Base-by-base conservation (phyloP, 2,888 invertebrate species). In the Xanthia togata region DNA sequence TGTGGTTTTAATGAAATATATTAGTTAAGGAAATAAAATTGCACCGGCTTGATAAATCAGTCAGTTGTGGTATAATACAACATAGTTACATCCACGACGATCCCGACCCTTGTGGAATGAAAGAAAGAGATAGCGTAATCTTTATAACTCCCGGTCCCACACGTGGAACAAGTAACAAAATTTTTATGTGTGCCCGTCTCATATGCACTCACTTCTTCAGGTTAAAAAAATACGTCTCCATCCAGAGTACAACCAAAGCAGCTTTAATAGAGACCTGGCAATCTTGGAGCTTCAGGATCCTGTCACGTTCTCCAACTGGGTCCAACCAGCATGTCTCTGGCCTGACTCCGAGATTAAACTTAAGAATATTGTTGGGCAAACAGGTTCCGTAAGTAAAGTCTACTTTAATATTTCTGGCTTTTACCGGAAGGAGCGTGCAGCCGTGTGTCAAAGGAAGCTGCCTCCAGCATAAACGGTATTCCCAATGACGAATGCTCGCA, bases 241-340 rank as follows among this genome's bases (percentile, higher is more conserved):
- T 14, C 70, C 73, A 70, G 41, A 73, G n/a, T 31, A 41, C 44
- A n/a, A 73, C 20, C 1, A 5, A 14, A 17, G 9, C 9, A 44
- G 12, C 57, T 73, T 35, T 4, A 5, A 31, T 1, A n/a, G 5
- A 20, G 31, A 73, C 20, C 57, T 73, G 70, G 73, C 44, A n/a
- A 57, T 73, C 44, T 35, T 73, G 31, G 31, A 57, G 55, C 69
- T 73, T 35, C 57, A 57, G 20, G 44, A 70, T 14, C 55, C 69
- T 12, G 44, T 73, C 12, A 44, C 41, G 1, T 73, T 70, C 31
- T n/a, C 69, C 20, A 1, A 73, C 2, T 70, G 69, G 73, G 55
- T 73, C 9, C 70, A 73, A 70, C 73, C 73, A n/a, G 73, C 44
- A 5, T 73, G 73, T 35, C n/a, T 73, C 14, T 73, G 73, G 73